Evolutionary conservation across 2,797 vertebrate genomes (phyloP).

Genomic region (Sparus aurata): DNA sequence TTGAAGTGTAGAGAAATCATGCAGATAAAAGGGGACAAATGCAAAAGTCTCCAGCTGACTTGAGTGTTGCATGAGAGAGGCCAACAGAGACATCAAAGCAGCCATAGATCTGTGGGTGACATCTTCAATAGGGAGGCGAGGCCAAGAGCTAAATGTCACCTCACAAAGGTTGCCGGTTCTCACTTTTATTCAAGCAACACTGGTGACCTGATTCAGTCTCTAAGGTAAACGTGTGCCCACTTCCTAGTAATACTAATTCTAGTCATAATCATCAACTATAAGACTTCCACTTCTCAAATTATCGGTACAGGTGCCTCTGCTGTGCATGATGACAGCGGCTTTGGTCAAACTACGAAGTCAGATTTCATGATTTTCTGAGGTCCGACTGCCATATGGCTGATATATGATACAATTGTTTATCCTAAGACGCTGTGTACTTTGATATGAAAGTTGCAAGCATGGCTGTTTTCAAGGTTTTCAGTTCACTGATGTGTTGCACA

Average conservation of each 20-base stretch:
- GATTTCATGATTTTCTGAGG: not conserved
- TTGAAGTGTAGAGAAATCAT: not conserved
- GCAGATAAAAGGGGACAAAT: slow-evolving; percentile 9
- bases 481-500: no score
- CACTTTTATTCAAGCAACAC: not conserved
- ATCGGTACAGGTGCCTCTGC: not conserved
- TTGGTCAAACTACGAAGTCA: not conserved
- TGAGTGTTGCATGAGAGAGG: slow-evolving; percentile 21
- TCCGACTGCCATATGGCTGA: not conserved
- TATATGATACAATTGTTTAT: not conserved
- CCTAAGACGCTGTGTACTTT: not conserved
- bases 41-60: slow-evolving; percentile 37
- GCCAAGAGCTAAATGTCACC: slow-evolving; percentile 48
- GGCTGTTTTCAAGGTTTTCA: not conserved
- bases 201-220: not conserved
- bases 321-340: not conserved
- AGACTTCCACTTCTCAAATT: not conserved
- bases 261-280: not conserved
- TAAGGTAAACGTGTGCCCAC: not conserved
- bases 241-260: not conserved
- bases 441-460: no score
- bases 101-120: slow-evolving; percentile 34
- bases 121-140: slow-evolving; percentile 13
- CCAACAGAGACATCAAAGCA: slow-evolving; percentile 53
- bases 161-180: not conserved